Percentiles rank a stretch among this genome's conserved stretches.
Conservation (phyloP, 2,888 invertebrate genomes). For the Spialia ferax region DNA sequence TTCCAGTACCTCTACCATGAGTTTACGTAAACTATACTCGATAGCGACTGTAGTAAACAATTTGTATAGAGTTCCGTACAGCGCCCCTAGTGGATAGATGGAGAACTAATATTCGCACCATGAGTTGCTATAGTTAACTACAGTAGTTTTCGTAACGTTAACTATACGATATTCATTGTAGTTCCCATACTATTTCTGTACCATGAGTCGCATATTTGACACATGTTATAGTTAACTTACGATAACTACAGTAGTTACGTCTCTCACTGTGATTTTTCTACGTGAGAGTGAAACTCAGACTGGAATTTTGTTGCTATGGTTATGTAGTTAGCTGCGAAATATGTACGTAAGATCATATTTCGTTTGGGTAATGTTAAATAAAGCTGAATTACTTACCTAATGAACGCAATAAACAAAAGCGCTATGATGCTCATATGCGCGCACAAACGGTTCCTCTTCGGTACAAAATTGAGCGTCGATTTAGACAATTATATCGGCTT, state of each 20-base stretch:
- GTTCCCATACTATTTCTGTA: background rate
- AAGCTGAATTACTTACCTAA: constrained; percentile 1
- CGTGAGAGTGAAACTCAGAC: constrained; percentile 4
- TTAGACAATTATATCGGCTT: constrained; percentile 1
- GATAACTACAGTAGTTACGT: constrained; percentile 2
- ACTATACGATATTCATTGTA: constrained; percentile 2
- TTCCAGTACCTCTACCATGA: constrained; percentile 4
- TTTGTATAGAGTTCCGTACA: constrained; percentile 4
- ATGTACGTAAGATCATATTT: constrained; percentile 2
- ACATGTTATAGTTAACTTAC: constrained; percentile 1
- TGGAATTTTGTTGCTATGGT: constrained; percentile 3
- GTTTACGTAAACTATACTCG: constrained; percentile 4
- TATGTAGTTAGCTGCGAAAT: constrained; percentile 1
- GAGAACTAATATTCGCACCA: constrained; percentile 4
- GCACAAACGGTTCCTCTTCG: constrained; percentile 1
- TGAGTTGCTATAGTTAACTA: constrained; percentile 4
- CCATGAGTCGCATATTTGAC: constrained; percentile 1
- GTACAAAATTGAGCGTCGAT: constrained; percentile 1
- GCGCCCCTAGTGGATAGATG: constrained; percentile 4
- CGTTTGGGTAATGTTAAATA: constrained; percentile 4
- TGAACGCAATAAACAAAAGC: constrained; percentile 1
- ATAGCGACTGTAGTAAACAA: constrained; percentile 4
- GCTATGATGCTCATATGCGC: background rate
- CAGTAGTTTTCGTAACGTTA: constrained; percentile 4
- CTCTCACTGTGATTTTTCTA: constrained; percentile 1